Evolutionary conservation across 1,140 invertebrate genomes (phyloP), one percentile per base, ranked within the genome.

Genomic region (Sitodiplosis mosellana): DNA sequence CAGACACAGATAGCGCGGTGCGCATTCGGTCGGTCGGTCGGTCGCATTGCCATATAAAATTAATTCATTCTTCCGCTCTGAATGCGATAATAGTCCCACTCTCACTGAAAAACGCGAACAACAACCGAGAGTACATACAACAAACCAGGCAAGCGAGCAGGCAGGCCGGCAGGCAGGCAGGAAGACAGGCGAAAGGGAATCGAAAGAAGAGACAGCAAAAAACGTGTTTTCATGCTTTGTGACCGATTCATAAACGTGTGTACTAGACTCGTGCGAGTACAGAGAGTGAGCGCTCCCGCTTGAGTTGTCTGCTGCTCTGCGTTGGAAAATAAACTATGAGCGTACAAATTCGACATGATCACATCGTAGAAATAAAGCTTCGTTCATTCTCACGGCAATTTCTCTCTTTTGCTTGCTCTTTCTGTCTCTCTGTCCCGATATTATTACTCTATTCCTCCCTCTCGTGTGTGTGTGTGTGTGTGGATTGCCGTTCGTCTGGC

Each of bases 71-170:
- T n/a, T 27, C 27, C 27, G 27, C 27, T 27, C 27, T 27, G 27
- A 27, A 27, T 27, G 27, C 27, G 27, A 27, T 27, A 27, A 27
- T 27, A 27, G 27, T 27, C 27, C 27, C 27, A 27, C 27, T 27
- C 27, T 27, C 27, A 56, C 56, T 55, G 52, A 56, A 55, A 55
- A 56, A 58, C 58, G 44, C 42, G 43, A 41, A 46, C 38, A 53
- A 51, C 51, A 53, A 45, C 50, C 48, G 40, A 45, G 47, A 51
- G 45, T n/a, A 37, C 46, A 46, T 37, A 27, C 33, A 38, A 12
- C 34, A 41, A 34, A 41, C 34, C 14, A 20, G 40, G 47, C 48
- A 34, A 11, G 34, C 34, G 19, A 46, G 47, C 38, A 51, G 33
- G 49, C 41, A 33, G 33, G 2, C 18, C 33, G 22, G 37, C 21